A percentile compares a stretch with the other conserved stretches of the same genome.
phyloP scores from a whole-genome alignment of 2,888 invertebrate species.

The Ditylenchus weischeri region DNA sequence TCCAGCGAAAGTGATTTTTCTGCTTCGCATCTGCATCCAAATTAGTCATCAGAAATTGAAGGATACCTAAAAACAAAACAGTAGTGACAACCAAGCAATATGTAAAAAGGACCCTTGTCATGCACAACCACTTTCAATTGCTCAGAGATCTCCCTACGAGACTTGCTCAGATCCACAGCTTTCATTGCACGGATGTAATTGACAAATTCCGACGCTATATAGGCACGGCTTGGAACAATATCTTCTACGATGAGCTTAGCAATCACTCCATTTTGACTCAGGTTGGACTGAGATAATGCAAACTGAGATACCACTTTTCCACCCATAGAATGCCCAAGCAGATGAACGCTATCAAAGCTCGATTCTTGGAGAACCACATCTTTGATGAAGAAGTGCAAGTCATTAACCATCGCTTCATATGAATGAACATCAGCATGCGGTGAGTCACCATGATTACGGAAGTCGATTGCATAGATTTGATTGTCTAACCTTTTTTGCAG shows the following conservation, averaged over 20 bases:
- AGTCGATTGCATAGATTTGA: constrained; percentile 75
- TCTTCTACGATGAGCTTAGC: constrained; percentile 34
- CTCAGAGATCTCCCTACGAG: constrained; percentile 40
- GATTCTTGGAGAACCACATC: constrained; percentile 33
- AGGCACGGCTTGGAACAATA: constrained; percentile 40
- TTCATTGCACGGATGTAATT: constrained; percentile 43
- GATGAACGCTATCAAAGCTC: constrained; percentile 25
- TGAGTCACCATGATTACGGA: constrained; percentile 86
- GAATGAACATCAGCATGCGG: constrained; percentile 69
- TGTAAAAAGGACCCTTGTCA: constrained; percentile 56
- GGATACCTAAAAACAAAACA: constrained; percentile 62
- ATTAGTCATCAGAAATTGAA: constrained; percentile 80
- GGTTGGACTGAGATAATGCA: constrained; percentile 25
- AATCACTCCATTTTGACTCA: background rate
- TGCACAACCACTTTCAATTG: constrained; percentile 61
- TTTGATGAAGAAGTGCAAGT: constrained; percentile 65
- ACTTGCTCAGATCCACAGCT: constrained; percentile 37
- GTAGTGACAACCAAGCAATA: too few relatives aligned
- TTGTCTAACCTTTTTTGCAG: constrained; percentile 60
- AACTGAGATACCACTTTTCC: constrained; percentile 50
- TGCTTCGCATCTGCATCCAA: constrained; percentile 66
- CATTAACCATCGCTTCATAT: constrained; percentile 74
- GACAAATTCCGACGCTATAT: constrained; percentile 27
- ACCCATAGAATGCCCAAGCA: constrained; percentile 54
- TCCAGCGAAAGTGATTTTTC: constrained; percentile 72